phyloP scores from a whole-genome alignment of 2,113 vertebrate genomes.

The Tyrannus savana region DNA sequence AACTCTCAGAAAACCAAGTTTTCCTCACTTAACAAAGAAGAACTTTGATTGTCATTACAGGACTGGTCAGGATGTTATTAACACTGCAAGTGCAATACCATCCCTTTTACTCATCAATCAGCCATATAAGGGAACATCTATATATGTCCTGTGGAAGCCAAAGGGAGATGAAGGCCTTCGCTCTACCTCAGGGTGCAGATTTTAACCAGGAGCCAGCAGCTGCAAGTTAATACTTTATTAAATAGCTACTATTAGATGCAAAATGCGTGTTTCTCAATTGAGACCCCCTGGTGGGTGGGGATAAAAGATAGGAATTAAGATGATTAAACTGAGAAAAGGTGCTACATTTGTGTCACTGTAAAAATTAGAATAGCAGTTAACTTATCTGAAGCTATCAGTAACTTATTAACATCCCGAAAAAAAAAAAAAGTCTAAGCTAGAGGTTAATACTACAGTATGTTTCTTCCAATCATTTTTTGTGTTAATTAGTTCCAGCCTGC shows the following conservation, averaged over 20 bases:
- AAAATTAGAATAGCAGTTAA: background rate
- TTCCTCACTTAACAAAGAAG: no score
- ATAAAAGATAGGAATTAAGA: background rate
- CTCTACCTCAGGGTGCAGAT: background rate
- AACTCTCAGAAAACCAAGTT: background rate
- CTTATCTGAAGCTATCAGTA: conserved; percentile 4
- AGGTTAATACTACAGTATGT: background rate
- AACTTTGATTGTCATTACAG: background rate
- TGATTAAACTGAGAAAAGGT: background rate
- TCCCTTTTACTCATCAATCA: background rate
- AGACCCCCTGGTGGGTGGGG: background rate
- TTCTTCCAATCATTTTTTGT: background rate
- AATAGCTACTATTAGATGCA: background rate
- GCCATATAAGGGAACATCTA: background rate
- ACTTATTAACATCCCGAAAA: background rate
- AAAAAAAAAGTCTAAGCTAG: background rate
- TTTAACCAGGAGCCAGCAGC: background rate
- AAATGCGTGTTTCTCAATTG: background rate
- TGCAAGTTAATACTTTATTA: background rate
- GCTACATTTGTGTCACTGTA: background rate
- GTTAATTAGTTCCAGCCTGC: background rate
- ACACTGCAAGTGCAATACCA: background rate
- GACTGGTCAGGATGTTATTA: background rate
- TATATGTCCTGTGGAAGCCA: background rate
- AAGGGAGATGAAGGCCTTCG: background rate